These are phyloP conservation scores for Anagrus nilaparvatae DNA, from an alignment of 1,140 invertebrate species.

Conservation along the genomic window DNA sequence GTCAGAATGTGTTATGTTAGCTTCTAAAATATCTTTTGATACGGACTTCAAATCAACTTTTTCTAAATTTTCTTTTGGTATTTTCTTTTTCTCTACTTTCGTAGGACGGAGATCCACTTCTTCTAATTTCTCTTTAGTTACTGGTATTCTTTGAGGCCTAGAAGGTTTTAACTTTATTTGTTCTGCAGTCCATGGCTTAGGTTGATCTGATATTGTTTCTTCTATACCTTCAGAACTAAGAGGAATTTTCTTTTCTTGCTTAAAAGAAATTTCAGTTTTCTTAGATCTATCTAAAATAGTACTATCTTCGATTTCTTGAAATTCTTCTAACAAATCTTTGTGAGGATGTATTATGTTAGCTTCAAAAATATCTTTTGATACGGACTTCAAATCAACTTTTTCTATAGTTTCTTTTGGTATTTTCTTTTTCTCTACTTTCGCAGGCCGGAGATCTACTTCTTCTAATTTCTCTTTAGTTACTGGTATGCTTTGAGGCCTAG, in stretches of 20 bases:
- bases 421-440: constrained; percentile 29
- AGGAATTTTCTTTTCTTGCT: constrained; percentile 8
- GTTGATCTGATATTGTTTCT: constrained; percentile 17
- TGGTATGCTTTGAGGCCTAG: constrained; percentile 26
- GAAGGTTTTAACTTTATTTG: constrained; percentile 36
- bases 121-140: constrained; percentile 39
- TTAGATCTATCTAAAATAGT: constrained; percentile 11
- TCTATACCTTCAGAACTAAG: too few relatives aligned
- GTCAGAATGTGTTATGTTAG: too few relatives aligned
- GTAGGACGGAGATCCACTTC: constrained; percentile 36
- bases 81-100: constrained; percentile 29
- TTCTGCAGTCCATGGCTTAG: constrained; percentile 43
- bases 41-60: constrained; percentile 21
- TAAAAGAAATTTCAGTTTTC: constrained; percentile 5
- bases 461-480: constrained; percentile 39
- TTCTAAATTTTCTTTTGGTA: constrained; percentile 17
- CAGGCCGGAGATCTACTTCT: constrained; percentile 36
- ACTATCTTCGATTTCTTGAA: constrained; percentile 22
- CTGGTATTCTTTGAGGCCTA: constrained; percentile 26
- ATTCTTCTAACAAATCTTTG: too few relatives aligned
- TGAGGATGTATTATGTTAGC: too few relatives aligned
- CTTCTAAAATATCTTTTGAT: constrained; percentile 11
- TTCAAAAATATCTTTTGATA: constrained; percentile 10
- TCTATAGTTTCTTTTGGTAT: constrained; percentile 21
- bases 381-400: constrained; percentile 21